Evolutionary conservation across 2,797 vertebrate genomes (phyloP), one percentile per base, ranked within the genome.

Genomic region (Rhadinocentrus ornatus): DNA sequence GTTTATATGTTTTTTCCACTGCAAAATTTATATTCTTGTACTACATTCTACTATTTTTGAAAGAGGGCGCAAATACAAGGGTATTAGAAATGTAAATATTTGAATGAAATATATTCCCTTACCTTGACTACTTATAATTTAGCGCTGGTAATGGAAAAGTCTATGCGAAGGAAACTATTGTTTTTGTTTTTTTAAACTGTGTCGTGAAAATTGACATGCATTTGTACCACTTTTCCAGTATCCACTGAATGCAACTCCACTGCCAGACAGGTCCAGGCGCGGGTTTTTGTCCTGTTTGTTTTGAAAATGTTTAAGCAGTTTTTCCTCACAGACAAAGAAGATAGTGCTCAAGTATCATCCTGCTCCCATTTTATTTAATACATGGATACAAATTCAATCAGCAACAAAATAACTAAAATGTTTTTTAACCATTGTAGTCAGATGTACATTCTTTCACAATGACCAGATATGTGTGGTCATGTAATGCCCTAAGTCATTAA

Each of bases 261-360:
- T 67, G 46, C 37, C 56, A 62, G 69, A 53, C 66, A 69, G 29
- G 29, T 31, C 29, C 29, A 80, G 74, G 41, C 37, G 69, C 76
- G 69, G 81, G 75, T 73, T 78, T 78, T 69, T 78, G 29, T 55
- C 63, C 78, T 69, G 71, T 73, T 73, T 81, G 82, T 80, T 80
- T 65, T 37, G 34, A 55, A 73, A 44, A 29, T 68, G 48, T 81
- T 77, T 68, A 34, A 72, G 52, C 26, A 39, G 61, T 16, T 22
- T 76, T 82, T 77, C 3, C 3, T 69, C 20, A 15, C 2, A 18
- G 1, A 62, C 54, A 62, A 72, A 69, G 1, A 18, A 29, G 3
- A 66, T 9, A 34, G 26, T 1, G n/a, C 8, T 35, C 20, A 20
- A 20, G 3, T 66, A 13, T 48, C 37, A 48, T 20, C n/a, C 29